A percentile compares a stretch with the other conserved stretches of the same genome.
phyloP scores from a whole-genome alignment of 2,888 invertebrate species.

The Malachius bipustulatus region DNA sequence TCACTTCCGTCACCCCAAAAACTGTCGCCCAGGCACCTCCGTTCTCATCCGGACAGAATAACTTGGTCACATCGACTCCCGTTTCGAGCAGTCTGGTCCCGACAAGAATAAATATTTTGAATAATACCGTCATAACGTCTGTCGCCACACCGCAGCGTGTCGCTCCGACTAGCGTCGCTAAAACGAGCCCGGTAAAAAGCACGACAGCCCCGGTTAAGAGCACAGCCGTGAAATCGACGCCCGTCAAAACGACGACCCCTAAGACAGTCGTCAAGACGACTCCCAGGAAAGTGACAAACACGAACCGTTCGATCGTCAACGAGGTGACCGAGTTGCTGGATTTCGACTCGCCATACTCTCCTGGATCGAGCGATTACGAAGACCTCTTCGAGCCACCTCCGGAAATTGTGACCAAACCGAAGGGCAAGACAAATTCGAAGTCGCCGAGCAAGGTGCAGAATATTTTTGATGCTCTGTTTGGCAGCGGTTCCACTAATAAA shows the following conservation, averaged over 20 bases:
- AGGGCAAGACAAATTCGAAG: slow-evolving; percentile 17
- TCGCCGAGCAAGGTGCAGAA: slow-evolving; percentile 33
- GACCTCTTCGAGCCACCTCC: slow-evolving; percentile 74
- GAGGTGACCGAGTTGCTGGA: slow-evolving; percentile 47
- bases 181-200: slow-evolving; percentile 37
- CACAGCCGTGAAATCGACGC: slow-evolving; percentile 45
- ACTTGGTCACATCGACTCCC: slow-evolving; percentile 32
- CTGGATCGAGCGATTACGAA: slow-evolving; percentile 79
- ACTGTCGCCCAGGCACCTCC: slow-evolving; percentile 31
- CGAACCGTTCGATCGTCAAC: slow-evolving; percentile 33
- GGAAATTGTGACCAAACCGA: slow-evolving; percentile 21
- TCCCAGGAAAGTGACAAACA: slow-evolving; percentile 6
- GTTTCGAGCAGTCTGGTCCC: slow-evolving; percentile 26
- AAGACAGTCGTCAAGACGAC: slow-evolving; percentile 22
- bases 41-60: slow-evolving; percentile 28
- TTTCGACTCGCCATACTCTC: slow-evolving; percentile 77
- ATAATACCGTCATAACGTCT: slow-evolving; percentile 25
- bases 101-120: slow-evolving; percentile 33
- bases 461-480: slow-evolving; percentile 54
- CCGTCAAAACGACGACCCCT: slow-evolving; percentile 43
- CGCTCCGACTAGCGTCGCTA: slow-evolving; percentile 40
- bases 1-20: slow-evolving; percentile 26
- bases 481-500: slow-evolving; percentile 24
- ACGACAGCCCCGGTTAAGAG: slow-evolving; percentile 42
- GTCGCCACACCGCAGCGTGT: slow-evolving; percentile 35